Percentiles rank a stretch among this genome's conserved stretches.
Conservation (phyloP, 92 coral and sea anemone species). For the Heliopora coerulea region DNA sequence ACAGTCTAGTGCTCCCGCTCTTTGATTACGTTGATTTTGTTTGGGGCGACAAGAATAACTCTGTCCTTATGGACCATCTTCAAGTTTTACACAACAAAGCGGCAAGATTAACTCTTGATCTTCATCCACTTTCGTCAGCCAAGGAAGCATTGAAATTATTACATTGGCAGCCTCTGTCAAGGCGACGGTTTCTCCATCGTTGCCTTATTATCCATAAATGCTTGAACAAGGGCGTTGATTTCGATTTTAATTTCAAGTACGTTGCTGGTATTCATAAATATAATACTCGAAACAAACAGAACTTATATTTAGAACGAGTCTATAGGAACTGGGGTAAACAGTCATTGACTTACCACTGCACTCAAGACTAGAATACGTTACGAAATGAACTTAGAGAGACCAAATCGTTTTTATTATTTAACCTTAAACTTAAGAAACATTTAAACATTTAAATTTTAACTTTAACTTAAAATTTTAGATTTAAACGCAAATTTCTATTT, state of each 20-base stretch:
- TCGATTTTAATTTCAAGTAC: slow-evolving; percentile 31
- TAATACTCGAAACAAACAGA: slow-evolving; percentile 23
- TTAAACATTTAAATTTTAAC: too few species aligned
- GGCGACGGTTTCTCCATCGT: slow-evolving; percentile 26
- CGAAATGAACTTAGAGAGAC: too few species aligned
- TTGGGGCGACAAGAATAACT: slow-evolving; percentile 19
- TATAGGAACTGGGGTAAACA: too few species aligned
- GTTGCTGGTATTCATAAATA: slow-evolving; percentile 11
- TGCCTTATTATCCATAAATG: slow-evolving; percentile 30
- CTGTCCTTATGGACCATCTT: slow-evolving; percentile 41
- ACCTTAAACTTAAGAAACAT: too few species aligned
- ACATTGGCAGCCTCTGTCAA: slow-evolving; percentile 27
- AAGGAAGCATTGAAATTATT: slow-evolving; percentile 7
- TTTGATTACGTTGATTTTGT: slow-evolving; percentile 36
- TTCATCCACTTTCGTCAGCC: slow-evolving; percentile 33
- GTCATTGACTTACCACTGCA: too few species aligned
- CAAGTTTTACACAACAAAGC: slow-evolving; percentile 44
- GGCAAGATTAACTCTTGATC: slow-evolving; percentile 18
- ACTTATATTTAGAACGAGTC: too few species aligned
- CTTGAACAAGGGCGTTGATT: slow-evolving; percentile 17
- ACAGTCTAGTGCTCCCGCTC: slow-evolving; percentile 21
- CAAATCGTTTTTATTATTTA: too few species aligned
- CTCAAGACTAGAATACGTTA: too few species aligned
- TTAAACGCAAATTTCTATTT: too few species aligned
- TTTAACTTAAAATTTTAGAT: too few species aligned